Percentiles rank a stretch among this genome's conserved stretches.
These are phyloP conservation scores for Pogonocherus hispidulus DNA, from an alignment of 2,888 invertebrate genomes.

Conservation along the genomic window DNA sequence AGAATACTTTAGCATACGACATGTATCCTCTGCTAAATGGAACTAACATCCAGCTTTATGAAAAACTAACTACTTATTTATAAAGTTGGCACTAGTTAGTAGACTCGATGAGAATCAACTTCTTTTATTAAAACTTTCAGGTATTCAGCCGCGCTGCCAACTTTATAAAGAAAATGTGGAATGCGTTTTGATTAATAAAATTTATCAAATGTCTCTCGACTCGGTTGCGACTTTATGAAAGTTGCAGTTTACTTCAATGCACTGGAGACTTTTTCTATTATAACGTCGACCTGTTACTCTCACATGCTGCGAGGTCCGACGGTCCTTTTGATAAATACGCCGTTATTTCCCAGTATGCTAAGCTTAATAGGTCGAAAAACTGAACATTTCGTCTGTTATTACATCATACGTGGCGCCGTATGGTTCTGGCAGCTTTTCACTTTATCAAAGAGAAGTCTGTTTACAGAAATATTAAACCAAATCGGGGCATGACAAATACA, in stretches of 20 bases:
- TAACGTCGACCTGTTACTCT: slow-evolving; percentile 30
- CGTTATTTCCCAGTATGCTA: slow-evolving; percentile 29
- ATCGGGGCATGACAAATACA: slow-evolving; percentile 13
- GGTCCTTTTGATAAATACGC: slow-evolving; percentile 32
- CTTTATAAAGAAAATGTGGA: slow-evolving; percentile 4
- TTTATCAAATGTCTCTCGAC: slow-evolving; percentile 4
- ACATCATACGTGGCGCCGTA: slow-evolving; percentile 11
- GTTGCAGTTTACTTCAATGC: neutral
- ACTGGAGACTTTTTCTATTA: neutral
- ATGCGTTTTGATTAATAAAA: slow-evolving; percentile 18
- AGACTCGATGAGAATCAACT: neutral
- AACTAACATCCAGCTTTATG: neutral
- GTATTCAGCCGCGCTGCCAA: neutral
- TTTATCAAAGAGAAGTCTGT: slow-evolving; percentile 29
- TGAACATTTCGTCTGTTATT: slow-evolving; percentile 26
- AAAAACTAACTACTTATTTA: slow-evolving; percentile 4
- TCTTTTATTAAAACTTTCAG: slow-evolving; percentile 10
- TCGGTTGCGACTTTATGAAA: neutral
- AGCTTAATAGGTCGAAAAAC: slow-evolving; percentile 33
- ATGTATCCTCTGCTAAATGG: too few species aligned
- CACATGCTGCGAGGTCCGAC: slow-evolving; percentile 31
- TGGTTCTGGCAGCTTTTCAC: slow-evolving; percentile 25
- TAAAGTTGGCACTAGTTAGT: neutral
- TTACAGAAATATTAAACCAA: slow-evolving; percentile 30
- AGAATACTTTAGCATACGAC: too few species aligned